phyloP scores from a whole-genome alignment of 2,888 invertebrate species.

The Clivina fossor region DNA sequence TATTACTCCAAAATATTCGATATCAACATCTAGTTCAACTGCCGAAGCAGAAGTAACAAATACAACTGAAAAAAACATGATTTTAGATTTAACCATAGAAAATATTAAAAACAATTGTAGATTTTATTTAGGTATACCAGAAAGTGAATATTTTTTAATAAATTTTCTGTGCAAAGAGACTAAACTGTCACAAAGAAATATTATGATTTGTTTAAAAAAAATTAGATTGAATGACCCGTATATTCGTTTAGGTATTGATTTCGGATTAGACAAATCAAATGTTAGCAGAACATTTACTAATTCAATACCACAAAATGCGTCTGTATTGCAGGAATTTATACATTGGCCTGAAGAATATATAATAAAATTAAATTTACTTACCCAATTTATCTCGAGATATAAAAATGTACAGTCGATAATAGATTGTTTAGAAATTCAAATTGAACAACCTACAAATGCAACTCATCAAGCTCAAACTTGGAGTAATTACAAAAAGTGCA shows the following conservation, averaged over 20 bases:
- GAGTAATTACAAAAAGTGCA: slow-evolving; percentile 6
- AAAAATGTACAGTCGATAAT: slow-evolving; percentile 18
- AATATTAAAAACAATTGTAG: no score
- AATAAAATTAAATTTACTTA: slow-evolving; percentile 1
- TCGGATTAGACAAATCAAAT: not conserved
- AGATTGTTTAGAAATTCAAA: slow-evolving; percentile 14
- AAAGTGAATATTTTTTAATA: no score
- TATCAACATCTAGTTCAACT: no score
- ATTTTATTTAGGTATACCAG: no score
- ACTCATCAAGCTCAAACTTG: slow-evolving; percentile 1
- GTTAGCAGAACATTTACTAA: not conserved
- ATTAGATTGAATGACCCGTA: not conserved
- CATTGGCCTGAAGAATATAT: not conserved
- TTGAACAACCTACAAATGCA: slow-evolving; percentile 1
- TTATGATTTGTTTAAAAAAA: no score
- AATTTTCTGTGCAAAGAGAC: no score
- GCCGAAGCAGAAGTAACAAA: no score
- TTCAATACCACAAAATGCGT: not conserved
- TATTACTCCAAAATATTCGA: no score
- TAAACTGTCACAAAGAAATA: no score
- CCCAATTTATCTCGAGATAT: not conserved
- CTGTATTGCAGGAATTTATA: slow-evolving; percentile 2
- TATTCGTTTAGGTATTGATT: not conserved
- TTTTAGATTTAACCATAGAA: no score
- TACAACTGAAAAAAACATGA: no score